Evolutionary conservation across 2,797 vertebrate genomes (phyloP), one percentile per base, ranked within the genome.

Genomic region (Sebastes nivosus): DNA sequence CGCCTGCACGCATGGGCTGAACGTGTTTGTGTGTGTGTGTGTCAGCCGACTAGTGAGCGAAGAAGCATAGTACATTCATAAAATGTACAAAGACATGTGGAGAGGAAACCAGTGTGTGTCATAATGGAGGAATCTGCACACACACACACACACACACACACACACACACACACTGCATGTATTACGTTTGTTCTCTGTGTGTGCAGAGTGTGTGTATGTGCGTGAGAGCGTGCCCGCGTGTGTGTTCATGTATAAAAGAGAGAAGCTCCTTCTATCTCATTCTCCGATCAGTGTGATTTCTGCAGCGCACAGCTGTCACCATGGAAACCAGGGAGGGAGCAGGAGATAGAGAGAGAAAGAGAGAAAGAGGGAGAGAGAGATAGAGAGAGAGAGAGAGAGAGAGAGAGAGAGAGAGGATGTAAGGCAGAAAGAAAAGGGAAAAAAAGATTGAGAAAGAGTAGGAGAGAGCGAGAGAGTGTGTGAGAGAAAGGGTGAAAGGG

Each of bases 221-320:
- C 20, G 29, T 14, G 69, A 20, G 20, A 50, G 52, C 52, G 57
- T 29, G 70, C 34, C 64, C 54, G 52, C 50, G 67, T 46, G 71
- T 75, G 59, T 75, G 87, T 72, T 89, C 87, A 81, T 85, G 86
- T 90, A 92, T 86, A 88, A 92, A 90, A 90, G 84, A 85, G 88
- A 92, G 87, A 84, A 88, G 91, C 89, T 88, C 87, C 85, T 92
- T 93, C 92, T 92, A 93, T 94, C 93, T 93, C 84, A 76, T 90
- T 89, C 92, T 92, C 85, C 77, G 82, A 94, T 94, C 93, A 92
- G 90, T 91, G 92, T 94, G 93, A 92, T 94, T 94, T 94, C 93
- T 95, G 92, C 92, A 94, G 92, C 88, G 84, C 93, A 92, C 93
- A 95, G 93, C 94, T 94, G 93, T 95, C 94, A 94, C 94, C 93